A percentile compares a stretch with the other conserved stretches of the same genome.
Conservation (phyloP, 2,797 vertebrate species). For the Odontamblyopus lacepedii region DNA sequence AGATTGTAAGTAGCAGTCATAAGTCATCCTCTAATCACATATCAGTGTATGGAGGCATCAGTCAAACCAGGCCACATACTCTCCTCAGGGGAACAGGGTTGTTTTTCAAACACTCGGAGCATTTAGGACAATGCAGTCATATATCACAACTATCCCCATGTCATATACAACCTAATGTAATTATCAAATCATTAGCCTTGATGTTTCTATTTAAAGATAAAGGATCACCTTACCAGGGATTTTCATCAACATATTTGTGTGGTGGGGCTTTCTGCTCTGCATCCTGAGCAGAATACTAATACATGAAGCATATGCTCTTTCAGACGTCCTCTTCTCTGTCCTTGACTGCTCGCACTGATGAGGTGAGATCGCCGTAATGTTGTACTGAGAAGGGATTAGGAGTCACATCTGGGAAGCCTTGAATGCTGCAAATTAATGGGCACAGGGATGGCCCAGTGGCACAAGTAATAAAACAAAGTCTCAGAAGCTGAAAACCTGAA, state of each 20-base stretch:
- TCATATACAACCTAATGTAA: constrained; percentile 40
- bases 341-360: constrained; percentile 53
- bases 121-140: constrained; percentile 37
- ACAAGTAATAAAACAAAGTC: constrained; percentile 42
- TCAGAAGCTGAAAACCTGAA: constrained; percentile 7
- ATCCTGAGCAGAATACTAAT: constrained; percentile 51
- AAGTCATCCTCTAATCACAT: constrained; percentile 60
- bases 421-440: constrained; percentile 41
- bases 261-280: constrained; percentile 17
- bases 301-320: constrained; percentile 19
- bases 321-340: constrained; percentile 31
- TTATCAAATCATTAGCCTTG: constrained; percentile 52
- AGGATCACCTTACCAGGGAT: constrained; percentile 27
- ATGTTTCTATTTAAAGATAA: constrained; percentile 51
- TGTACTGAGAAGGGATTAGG: constrained; percentile 44
- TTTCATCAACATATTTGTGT: constrained; percentile 37
- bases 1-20: constrained; percentile 53
- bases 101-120: constrained; percentile 49
- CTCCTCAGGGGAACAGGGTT: constrained; percentile 26
- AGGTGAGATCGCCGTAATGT: constrained; percentile 45
- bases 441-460: constrained; percentile 27
- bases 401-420: constrained; percentile 38
- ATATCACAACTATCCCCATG: constrained; percentile 30
- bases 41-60: constrained; percentile 44
- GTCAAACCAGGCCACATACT: constrained; percentile 28